Evolutionary conservation across 1,140 invertebrate species (phyloP), one percentile per base, ranked within the genome.

Genomic region (Orchesella cincta): DNA sequence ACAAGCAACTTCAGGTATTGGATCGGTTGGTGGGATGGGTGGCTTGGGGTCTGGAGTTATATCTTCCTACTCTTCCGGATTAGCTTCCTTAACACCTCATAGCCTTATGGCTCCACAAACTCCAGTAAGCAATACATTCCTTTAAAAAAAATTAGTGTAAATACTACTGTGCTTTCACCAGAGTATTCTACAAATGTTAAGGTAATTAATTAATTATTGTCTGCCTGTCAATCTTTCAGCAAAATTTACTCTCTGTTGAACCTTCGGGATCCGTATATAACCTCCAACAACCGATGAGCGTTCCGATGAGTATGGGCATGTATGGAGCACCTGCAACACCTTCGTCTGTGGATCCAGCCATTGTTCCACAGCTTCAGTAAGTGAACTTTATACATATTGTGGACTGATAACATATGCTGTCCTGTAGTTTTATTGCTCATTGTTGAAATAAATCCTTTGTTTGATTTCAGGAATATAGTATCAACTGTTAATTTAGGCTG

Each of bases 401-500:
- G 75, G n/a, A n/a, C n/a, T n/a, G n/a, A n/a, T 78, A 72, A 76
- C 14, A 46, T 16, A 33, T 29, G 2, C 51, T 74, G 46, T 14
- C 20, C 35, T 8, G 8, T n/a, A 33, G 33, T 73, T 31, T 34
- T 73, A 34, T 39, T 34, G 33, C n/a, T 33, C 33, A 54, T 23
- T 31, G 18, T 31, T 23, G 5, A 35, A 71, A 23, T 77, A 36
- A 79, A 83, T n/a, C n/a, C n/a, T n/a, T 83, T 83, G 73, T 84
- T 84, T 83, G 85, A 82, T 89, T 89, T 79, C 85, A 94, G 93
- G 84, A 97, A 97, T 85, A 97, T 99, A 84, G 97, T 99, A 0
- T 98, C 97, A 51, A 99, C 97, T 64, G 97, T 99, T 0, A 99
- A 98, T 87, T 87, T 99, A 75, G 96, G 93, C 83, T 98, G 97